Evolutionary conservation across 1,140 invertebrate species (phyloP).

Genomic region (Temnothorax curvispinosus): DNA sequence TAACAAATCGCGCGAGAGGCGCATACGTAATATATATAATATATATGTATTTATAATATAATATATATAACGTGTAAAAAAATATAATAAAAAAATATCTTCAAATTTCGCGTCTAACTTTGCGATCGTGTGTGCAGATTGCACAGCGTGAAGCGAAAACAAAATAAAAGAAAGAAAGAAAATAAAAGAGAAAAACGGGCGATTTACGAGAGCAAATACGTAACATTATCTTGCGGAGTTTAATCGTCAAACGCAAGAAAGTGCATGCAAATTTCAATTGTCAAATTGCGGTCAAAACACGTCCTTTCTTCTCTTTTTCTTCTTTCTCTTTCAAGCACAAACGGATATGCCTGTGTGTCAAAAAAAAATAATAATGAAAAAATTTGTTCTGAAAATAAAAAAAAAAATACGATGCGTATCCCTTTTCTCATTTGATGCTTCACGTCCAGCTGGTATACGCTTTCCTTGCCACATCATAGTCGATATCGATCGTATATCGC

Average conservation of each 20-base stretch:
- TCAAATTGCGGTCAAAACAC: not conserved
- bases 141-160: conserved; percentile 41
- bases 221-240: not conserved
- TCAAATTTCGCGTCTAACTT: conserved; percentile 31
- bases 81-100: conserved; percentile 61
- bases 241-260: not conserved
- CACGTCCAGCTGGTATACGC: conserved; percentile 20
- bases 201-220: not conserved
- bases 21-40: conserved; percentile 40
- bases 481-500: conserved; percentile 6
- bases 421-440: conserved; percentile 17
- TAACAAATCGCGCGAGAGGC: conserved; percentile 41
- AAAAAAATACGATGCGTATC: not conserved
- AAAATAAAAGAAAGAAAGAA: not conserved
- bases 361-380: not conserved
- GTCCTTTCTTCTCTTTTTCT: not conserved
- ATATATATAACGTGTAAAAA: conserved; percentile 50
- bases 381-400: conserved; percentile 11
- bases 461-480: conserved; percentile 25
- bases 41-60: not conserved
- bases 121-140: conserved; percentile 15
- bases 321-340: not conserved
- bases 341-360: not conserved
- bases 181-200: not conserved
- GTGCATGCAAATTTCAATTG: not conserved